These are phyloP conservation scores for Tricholaema leucomelas DNA, from an alignment of 2,113 vertebrate species.

Conservation along the genomic window DNA sequence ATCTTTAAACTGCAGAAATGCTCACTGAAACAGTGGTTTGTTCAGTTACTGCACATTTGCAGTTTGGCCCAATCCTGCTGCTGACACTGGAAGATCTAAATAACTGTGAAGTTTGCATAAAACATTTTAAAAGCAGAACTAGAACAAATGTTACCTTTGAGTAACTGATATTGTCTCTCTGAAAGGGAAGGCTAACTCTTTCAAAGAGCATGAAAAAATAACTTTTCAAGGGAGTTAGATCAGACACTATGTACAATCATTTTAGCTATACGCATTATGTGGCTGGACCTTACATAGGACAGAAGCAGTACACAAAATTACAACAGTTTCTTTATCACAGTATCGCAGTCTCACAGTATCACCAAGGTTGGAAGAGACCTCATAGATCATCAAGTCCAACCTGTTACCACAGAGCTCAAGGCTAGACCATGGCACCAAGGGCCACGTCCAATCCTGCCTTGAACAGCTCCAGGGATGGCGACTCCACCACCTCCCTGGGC, in stretches of 20 bases:
- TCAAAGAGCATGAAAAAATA: background rate
- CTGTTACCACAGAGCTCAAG: too few relatives aligned
- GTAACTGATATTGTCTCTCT: background rate
- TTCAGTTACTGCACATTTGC: background rate
- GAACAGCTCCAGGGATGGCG: too few relatives aligned
- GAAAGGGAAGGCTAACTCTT: background rate
- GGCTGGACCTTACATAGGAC: background rate
- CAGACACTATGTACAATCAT: background rate
- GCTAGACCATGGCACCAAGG: too few relatives aligned
- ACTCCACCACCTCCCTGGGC: too few relatives aligned
- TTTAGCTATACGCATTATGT: background rate
- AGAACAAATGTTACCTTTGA: background rate
- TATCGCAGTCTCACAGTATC: too few relatives aligned
- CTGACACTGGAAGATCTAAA: background rate
- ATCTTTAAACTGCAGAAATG: background rate
- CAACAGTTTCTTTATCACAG: background rate
- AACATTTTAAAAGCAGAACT: too few relatives aligned
- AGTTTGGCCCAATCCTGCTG: background rate
- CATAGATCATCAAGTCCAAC: too few relatives aligned
- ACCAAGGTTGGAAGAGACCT: too few relatives aligned
- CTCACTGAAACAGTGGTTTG: background rate
- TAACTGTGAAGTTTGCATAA: background rate
- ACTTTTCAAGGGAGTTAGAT: background rate
- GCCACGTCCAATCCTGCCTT: too few relatives aligned
- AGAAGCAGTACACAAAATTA: background rate